Percentiles rank a stretch among this genome's conserved stretches.
These are phyloP conservation scores for Hoplostethus mediterraneus DNA, from an alignment of 2,797 vertebrate genomes.

Conservation along the genomic window DNA sequence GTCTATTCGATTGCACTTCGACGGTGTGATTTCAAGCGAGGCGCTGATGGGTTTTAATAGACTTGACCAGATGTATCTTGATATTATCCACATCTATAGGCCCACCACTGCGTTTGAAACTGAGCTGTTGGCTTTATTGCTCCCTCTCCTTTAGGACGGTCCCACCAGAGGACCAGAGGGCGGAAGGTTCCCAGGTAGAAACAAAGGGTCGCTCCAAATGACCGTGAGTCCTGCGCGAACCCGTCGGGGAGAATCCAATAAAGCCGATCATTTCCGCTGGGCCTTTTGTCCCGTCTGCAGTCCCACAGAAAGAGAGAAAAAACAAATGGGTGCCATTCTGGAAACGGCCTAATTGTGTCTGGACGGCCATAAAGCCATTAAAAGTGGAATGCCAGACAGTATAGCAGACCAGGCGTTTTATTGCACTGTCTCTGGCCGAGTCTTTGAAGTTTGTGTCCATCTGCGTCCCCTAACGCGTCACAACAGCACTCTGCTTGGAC, in stretches of 20 bases:
- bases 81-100: background rate
- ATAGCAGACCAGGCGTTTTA: slow-evolving; percentile 95
- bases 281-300: slow-evolving; percentile 90
- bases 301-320: slow-evolving; percentile 85
- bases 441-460: slow-evolving; percentile 97
- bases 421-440: slow-evolving; percentile 91
- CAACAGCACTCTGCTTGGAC: slow-evolving; percentile 76
- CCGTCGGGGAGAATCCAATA: slow-evolving; percentile 88
- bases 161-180: slow-evolving; percentile 70
- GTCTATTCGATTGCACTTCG: background rate
- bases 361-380: slow-evolving; percentile 98
- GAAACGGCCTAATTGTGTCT: slow-evolving; percentile 97
- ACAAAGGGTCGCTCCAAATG: slow-evolving; percentile 82
- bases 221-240: slow-evolving; percentile 79
- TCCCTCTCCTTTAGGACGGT: slow-evolving; percentile 49
- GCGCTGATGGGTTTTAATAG: background rate
- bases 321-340: slow-evolving; percentile 96
- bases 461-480: slow-evolving; percentile 91
- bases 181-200: slow-evolving; percentile 84
- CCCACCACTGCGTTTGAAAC: slow-evolving; percentile 37
- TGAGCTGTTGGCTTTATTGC: slow-evolving; percentile 65
- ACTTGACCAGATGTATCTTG: background rate
- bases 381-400: slow-evolving; percentile 98
- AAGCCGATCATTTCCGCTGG: slow-evolving; percentile 95
- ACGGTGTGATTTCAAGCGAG: background rate